phyloP scores from a whole-genome alignment of 2,797 vertebrate genomes.

The Podarcis siculus region DNA sequence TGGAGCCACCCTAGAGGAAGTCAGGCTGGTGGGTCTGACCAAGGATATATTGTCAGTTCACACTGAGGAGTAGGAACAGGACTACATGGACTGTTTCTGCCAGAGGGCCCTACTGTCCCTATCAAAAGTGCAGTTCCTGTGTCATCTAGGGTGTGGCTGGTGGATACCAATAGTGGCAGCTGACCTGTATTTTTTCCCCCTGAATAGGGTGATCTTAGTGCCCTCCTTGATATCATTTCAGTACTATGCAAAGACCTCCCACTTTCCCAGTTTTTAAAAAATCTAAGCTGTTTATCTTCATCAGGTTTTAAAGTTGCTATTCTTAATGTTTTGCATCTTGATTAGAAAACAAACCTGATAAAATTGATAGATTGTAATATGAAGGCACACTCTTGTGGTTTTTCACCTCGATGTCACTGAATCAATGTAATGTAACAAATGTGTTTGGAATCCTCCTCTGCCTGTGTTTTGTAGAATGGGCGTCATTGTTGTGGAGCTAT shows the following conservation, averaged over 20 bases:
- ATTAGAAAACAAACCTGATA: background rate
- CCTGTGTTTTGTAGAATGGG: slow-evolving; percentile 84
- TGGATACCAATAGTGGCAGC: background rate
- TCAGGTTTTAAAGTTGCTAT: background rate
- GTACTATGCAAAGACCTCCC: background rate
- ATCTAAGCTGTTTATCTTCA: background rate
- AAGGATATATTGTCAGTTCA: too few species aligned
- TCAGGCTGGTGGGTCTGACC: too few species aligned
- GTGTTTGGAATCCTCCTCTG: background rate
- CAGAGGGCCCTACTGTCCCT: too few species aligned
- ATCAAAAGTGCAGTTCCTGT: background rate
- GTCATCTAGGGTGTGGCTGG: background rate
- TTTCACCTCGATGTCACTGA: background rate
- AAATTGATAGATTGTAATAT: background rate
- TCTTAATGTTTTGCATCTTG: background rate
- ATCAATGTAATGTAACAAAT: background rate
- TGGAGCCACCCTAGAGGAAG: too few species aligned
- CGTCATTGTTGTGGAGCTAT: slow-evolving; percentile 86
- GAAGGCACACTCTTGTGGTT: background rate
- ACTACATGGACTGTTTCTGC: too few species aligned
- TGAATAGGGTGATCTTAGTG: background rate
- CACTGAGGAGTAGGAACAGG: too few species aligned
- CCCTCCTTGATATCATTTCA: background rate
- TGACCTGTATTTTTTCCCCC: too few species aligned
- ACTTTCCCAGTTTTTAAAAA: background rate